Base-by-base conservation (phyloP, 2,888 invertebrate genomes). In the Dastarcus helophoroides region DNA sequence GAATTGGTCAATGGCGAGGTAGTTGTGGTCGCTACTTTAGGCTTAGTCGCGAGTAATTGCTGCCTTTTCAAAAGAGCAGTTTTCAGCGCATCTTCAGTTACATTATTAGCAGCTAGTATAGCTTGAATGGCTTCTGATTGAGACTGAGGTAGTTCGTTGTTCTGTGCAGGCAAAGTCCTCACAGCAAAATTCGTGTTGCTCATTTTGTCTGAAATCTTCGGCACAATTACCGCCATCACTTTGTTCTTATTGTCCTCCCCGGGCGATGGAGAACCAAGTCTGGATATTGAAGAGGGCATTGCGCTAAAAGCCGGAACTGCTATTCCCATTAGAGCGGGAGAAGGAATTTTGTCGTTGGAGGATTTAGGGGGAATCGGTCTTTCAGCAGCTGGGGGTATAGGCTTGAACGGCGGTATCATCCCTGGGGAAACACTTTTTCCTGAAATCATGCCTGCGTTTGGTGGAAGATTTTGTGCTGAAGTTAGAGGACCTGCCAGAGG, bases 381-480 rank as follows among this genome's bases (percentile, higher is more conserved):
- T 32, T 71, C 65, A 13, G 60, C 53, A 4, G 72, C 74, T 13
- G 77, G 71, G 23, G 84, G 82, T 40, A 85, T 67, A 0, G 85
- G 85, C 51, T 72, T 79, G 60, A 86, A 86, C 0, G 82, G 76
- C 16, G 86, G 86, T 5, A 86, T 73, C 5, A n/a, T n/a, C n/a
- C n/a, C n/a, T n/a, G n/a, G n/a, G n/a, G n/a, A n/a, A n/a, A n/a
- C n/a, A n/a, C n/a, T n/a, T n/a, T n/a, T n/a, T n/a, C n/a, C n/a
- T n/a, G n/a, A n/a, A n/a, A n/a, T n/a, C n/a, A n/a, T n/a, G n/a
- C n/a, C n/a, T n/a, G n/a, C n/a, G n/a, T n/a, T n/a, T n/a, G n/a
- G n/a, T n/a, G n/a, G n/a, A n/a, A n/a, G n/a, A n/a, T n/a, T n/a
- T n/a, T n/a, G n/a, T n/a, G n/a, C n/a, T n/a, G n/a, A n/a, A n/a